phyloP scores from a whole-genome alignment of 2,113 vertebrate genomes.

The Pantherophis guttatus region DNA sequence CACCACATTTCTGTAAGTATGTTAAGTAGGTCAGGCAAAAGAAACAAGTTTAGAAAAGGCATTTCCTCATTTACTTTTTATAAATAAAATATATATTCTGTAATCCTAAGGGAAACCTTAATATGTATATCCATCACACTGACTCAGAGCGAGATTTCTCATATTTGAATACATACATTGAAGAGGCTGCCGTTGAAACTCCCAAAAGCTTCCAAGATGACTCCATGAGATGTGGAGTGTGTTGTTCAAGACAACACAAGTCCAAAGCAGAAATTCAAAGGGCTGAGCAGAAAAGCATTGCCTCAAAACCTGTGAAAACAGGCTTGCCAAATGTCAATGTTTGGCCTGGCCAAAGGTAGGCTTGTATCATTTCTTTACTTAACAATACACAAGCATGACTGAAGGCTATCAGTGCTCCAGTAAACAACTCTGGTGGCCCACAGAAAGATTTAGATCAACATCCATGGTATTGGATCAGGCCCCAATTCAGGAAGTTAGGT shows the following conservation, averaged over 20 bases:
- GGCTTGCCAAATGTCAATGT: not conserved
- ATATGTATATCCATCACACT: not conserved
- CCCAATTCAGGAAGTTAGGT: not conserved
- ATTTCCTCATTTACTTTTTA: not conserved
- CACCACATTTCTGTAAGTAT: not conserved
- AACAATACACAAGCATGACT: not conserved
- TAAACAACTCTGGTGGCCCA: not conserved
- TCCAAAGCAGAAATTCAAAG: not conserved
- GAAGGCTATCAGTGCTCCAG: not conserved
- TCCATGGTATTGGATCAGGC: not conserved
- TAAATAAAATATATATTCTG: not conserved
- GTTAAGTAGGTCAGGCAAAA: not conserved
- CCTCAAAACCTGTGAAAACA: not conserved
- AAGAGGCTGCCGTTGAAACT: slow-evolving; percentile 1
- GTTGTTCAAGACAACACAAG: not conserved
- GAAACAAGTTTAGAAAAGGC: not conserved
- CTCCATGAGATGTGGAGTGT: not conserved
- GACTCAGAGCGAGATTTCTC: not conserved
- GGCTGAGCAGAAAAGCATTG: not conserved
- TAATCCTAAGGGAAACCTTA: not conserved
- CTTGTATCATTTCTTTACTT: not conserved
- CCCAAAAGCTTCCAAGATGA: not conserved
- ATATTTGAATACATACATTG: not conserved
- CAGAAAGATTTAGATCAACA: not conserved
- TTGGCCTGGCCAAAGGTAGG: not conserved